Conservation (phyloP, 2,113 vertebrate species). For the Amblyornis subalaris region DNA sequence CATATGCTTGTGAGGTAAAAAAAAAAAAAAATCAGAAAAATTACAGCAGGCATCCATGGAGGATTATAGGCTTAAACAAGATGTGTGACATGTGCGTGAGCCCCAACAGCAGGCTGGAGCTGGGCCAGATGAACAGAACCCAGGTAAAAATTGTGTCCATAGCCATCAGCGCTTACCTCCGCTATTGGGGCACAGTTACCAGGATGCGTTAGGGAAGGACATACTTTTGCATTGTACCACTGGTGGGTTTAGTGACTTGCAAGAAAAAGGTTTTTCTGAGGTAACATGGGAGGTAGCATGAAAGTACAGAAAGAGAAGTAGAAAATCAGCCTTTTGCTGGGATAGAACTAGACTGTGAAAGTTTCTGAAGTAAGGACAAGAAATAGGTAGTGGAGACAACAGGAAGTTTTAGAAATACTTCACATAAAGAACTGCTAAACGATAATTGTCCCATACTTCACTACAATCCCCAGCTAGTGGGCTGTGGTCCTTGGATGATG, state of each 20-base stretch:
- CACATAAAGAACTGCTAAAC: not conserved
- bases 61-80: not conserved
- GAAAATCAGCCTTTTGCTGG: not conserved
- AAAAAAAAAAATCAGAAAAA: not conserved
- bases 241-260: not conserved
- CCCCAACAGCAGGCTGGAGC: not conserved
- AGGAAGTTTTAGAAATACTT: not conserved
- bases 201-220: fast-evolving
- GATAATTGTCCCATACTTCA: not conserved
- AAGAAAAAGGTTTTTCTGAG: not conserved
- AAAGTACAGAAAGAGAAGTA: not conserved
- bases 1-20: not conserved
- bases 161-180: not conserved
- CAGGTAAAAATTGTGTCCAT: not conserved
- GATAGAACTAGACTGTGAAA: not conserved
- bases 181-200: not conserved
- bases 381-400: not conserved
- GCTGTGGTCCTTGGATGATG: not conserved
- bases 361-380: not conserved
- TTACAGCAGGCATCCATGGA: not conserved
- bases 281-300: not conserved
- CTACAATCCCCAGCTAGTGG: not conserved
- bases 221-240: not conserved
- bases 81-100: not conserved
- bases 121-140: not conserved